Evolutionary conservation across 2,888 invertebrate species (phyloP).

Genomic region (Patella ulyssiponensis): DNA sequence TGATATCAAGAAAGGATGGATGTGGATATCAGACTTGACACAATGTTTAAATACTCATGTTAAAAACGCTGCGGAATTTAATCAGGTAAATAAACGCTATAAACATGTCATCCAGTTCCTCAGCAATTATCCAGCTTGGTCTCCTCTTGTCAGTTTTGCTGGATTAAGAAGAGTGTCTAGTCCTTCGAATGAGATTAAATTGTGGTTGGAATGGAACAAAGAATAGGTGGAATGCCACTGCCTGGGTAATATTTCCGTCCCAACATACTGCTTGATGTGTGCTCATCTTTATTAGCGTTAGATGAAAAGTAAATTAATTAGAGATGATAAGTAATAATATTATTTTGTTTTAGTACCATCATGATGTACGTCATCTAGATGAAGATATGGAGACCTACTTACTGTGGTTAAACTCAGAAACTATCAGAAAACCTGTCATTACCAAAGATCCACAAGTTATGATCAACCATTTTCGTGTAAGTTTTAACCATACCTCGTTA

Average conservation of each 20-base stretch:
- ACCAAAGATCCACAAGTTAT: conserved; percentile 55
- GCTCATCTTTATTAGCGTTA: too few species aligned
- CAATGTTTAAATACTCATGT: conserved; percentile 63
- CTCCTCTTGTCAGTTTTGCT: too few species aligned
- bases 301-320: too few species aligned
- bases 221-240: too few species aligned
- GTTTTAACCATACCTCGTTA: neutral
- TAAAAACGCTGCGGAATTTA: conserved; percentile 63
- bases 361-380: conserved; percentile 56
- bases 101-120: too few species aligned
- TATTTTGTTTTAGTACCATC: conserved; percentile 54
- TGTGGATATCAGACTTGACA: conserved; percentile 59
- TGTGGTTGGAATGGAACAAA: too few species aligned
- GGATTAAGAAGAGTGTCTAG: too few species aligned
- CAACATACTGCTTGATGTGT: too few species aligned
- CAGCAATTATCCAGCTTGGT: too few species aligned
- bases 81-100: conserved; percentile 55
- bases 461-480: conserved; percentile 55
- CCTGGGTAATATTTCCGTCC: too few species aligned
- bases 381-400: conserved; percentile 59
- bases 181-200: too few species aligned
- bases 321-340: neutral
- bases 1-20: conserved; percentile 61
- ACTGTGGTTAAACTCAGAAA: conserved; percentile 55
- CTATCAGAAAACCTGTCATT: conserved; percentile 51